Evolutionary conservation across 2,113 vertebrate species (phyloP).

Genomic region (Collichthys lucidus): DNA sequence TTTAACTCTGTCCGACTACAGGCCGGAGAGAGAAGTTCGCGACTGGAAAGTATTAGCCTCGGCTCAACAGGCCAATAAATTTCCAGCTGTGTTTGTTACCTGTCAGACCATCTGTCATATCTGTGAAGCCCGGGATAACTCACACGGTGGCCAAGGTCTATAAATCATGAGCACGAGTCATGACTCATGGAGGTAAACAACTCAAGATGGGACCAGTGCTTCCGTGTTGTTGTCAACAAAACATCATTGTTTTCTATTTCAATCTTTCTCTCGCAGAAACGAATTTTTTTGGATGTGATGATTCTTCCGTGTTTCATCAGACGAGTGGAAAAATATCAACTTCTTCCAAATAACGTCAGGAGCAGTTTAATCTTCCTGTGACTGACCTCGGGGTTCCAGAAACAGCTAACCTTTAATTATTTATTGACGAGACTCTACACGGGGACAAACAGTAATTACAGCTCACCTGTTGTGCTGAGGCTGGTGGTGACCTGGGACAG

Average conservation of each 20-base stretch:
- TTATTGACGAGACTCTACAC: constrained; percentile 44
- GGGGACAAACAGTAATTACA: constrained; percentile 42
- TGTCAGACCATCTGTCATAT: constrained; percentile 68
- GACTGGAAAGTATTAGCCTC: constrained; percentile 29
- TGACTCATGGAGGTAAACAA: constrained; percentile 70
- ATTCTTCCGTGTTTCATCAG: constrained; percentile 59
- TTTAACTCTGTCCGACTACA: constrained; percentile 14
- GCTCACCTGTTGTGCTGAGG: constrained; percentile 85
- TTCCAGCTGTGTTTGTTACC: constrained; percentile 67
- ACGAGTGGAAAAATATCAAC: constrained; percentile 38
- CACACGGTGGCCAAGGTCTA: constrained; percentile 28
- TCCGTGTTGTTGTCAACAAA: constrained; percentile 58
- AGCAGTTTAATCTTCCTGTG: constrained; percentile 47
- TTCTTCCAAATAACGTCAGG: constrained; percentile 53
- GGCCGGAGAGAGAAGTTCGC: constrained; percentile 14
- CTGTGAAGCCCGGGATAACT: constrained; percentile 45
- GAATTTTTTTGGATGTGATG: constrained; percentile 37
- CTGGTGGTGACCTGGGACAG: constrained; percentile 81
- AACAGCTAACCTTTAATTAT: constrained; percentile 56
- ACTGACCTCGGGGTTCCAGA: constrained; percentile 42
- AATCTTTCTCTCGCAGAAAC: constrained; percentile 31
- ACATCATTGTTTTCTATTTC: constrained; percentile 65
- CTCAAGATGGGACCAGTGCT: constrained; percentile 42
- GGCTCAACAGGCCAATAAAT: constrained; percentile 67
- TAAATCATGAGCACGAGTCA: constrained; percentile 60